Conservation (phyloP, 2,797 vertebrate genomes). For the Furcifer pardalis region DNA sequence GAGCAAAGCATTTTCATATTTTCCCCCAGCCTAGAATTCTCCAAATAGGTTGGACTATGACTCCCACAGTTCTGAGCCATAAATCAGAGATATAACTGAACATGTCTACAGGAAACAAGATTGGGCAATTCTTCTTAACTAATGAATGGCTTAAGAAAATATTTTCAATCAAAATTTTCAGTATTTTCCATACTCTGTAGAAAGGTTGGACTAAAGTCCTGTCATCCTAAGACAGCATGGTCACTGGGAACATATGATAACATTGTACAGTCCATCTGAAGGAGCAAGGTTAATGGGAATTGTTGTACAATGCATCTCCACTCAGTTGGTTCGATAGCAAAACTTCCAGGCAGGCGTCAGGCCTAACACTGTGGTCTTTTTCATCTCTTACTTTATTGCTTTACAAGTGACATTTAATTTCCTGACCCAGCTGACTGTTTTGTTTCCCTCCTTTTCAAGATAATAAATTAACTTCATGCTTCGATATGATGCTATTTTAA, state of each 20-base stretch:
- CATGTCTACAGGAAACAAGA: not conserved
- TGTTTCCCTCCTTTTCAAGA: conserved; percentile 42
- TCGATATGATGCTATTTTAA: not conserved
- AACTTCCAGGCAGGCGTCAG: not conserved
- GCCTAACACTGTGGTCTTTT: not conserved
- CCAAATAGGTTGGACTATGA: not conserved
- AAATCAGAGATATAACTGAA: not conserved
- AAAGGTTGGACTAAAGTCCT: not conserved
- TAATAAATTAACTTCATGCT: conserved; percentile 45
- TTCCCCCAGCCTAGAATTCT: not conserved
- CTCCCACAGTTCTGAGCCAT: not conserved
- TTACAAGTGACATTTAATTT: not conserved
- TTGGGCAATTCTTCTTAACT: not conserved
- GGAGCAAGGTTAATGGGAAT: too few species aligned
- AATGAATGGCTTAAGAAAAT: not conserved
- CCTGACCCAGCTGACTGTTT: conserved; percentile 43
- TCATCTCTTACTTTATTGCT: not conserved
- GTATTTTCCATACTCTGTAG: not conserved
- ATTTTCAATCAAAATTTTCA: not conserved
- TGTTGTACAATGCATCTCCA: not conserved
- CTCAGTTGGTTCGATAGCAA: not conserved
- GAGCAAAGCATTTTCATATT: not conserved
- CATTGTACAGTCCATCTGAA: too few species aligned
- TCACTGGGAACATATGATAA: too few species aligned
- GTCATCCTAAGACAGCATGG: not conserved